Evolutionary conservation across 2,797 vertebrate genomes (phyloP), one percentile per base, ranked within the genome.

Genomic region (Triplophysa bombifrons): DNA sequence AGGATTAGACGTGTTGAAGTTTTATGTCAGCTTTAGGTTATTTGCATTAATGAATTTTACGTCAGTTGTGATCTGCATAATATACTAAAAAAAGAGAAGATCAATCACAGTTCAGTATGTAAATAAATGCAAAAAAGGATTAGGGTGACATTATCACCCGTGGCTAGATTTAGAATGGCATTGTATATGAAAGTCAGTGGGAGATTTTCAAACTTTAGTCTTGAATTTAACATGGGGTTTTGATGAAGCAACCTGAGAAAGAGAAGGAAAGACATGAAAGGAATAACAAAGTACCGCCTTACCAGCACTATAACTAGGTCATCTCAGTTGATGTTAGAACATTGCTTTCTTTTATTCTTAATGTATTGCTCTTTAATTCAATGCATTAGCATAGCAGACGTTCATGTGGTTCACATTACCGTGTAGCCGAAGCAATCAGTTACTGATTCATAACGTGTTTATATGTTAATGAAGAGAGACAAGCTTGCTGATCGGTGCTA

Each of bases 251-350:
- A 55, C n/a, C n/a, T 20, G 12, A 56, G 55, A 3, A 61, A 1
- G 58, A 61, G 6, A 25, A 61, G 56, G 6, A 16, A 7, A 4
- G 17, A 25, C 6, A 30, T 61, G 25, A 69, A 34, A 58, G 60
- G 60, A 63, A 34, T 30, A 63, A 63, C 14, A 30, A 63, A 63
- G 60, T 25, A 58, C 67, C 44, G 67, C 41, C 34, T 38, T 61
- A 50, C 44, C 58, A 63, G 46, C 14, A 50, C 41, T 78, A n/a
- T 78, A 69, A 78, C 76, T 78, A 64, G 58, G 76, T 78, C 75
- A 71, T 53, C 65, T 69, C 64, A 38, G 50, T 16, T 60, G 48
- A 53, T 68, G 48, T 30, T 70, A 64, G 46, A 71, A 63, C 67
- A 78, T 69, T 38, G n/a, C 10, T 41, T 56, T 63, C 4, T 14